Evolutionary conservation across 2,888 invertebrate species (phyloP), one percentile per base, ranked within the genome.

Genomic region (Ichneumon xanthorius): DNA sequence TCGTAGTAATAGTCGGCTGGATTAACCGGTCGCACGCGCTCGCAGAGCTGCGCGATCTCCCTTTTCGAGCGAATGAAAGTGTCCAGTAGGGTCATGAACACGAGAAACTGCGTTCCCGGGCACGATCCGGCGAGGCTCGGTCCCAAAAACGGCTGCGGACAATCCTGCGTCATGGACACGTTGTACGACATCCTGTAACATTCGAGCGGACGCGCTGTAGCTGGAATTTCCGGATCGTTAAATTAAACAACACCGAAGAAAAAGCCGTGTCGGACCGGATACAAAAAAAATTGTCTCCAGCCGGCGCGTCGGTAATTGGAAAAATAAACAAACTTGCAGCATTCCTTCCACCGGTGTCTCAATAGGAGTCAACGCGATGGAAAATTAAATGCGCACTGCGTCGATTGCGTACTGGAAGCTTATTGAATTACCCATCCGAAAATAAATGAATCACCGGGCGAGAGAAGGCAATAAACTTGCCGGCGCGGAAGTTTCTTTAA

Each of bases 71-170:
- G 95, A 80, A 96, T 93, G 91, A 96, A 96, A 0, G 95, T 94
- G 87, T 96, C 96, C 91, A 96, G 90, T 0, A 96, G 93, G 16
- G 95, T 95, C 96, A 96, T 96, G 94, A 96, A 96, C 5, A 96
- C 91, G 16, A 96, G 90, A 88, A 96, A 95, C 88, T 96, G 94
- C n/a, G 95, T 95, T 2, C 95, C 95, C 11, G 95, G 94, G 88
- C 96, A 96, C 0, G 95, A 92, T 26, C 94, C 94, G 4, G 94
- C 95, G 92, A 96, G 94, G 1, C 95, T 94, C 0, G 96, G 96
- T 89, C 96, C 93, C 75, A 96, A 93, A 88, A 95, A 95, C 45
- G 93, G 94, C 40, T 95, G 94, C 0, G 95, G 94, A 89, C 96
- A 96, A 33, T 94, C 92, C 22, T 89, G 77, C 22, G 26, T 6